Conservation (phyloP, 2,888 invertebrate species). For the Drosophila conformis region DNA sequence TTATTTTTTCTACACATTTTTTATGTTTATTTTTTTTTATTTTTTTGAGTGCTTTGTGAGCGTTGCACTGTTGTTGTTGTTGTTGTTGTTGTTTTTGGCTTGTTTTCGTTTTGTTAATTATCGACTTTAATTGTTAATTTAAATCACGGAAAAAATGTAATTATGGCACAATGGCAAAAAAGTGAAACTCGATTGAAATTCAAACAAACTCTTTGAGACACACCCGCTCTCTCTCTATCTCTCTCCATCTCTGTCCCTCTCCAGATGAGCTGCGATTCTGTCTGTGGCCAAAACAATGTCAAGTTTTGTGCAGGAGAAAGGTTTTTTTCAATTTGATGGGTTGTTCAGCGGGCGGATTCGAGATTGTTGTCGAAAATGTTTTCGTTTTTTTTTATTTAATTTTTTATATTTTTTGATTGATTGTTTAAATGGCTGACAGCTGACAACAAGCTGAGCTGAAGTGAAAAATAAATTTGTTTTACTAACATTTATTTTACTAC, state of each 20-base stretch:
- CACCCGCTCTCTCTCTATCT: background rate
- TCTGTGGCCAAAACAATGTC: conserved; percentile 45
- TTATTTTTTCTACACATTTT: conserved; percentile 27
- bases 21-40: conserved; percentile 4
- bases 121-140: conserved; percentile 72
- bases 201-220: conserved; percentile 20
- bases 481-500: too few relatives aligned
- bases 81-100: conserved; percentile 21
- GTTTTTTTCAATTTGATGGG: conserved; percentile 29
- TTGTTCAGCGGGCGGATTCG: conserved; percentile 3
- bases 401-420: conserved; percentile 34
- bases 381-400: background rate
- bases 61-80: conserved; percentile 1
- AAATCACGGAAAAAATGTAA: conserved; percentile 44
- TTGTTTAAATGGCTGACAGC: conserved; percentile 21
- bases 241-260: background rate
- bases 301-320: conserved; percentile 50
- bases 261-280: conserved; percentile 10
- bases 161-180: conserved; percentile 54
- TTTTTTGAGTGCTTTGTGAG: conserved; percentile 9
- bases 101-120: conserved; percentile 72
- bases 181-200: conserved; percentile 68
- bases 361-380: conserved; percentile 16
- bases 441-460: background rate
- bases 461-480: background rate